Conservation (phyloP, 2,113 vertebrate species). For the Datnioides undecimradiatus region DNA sequence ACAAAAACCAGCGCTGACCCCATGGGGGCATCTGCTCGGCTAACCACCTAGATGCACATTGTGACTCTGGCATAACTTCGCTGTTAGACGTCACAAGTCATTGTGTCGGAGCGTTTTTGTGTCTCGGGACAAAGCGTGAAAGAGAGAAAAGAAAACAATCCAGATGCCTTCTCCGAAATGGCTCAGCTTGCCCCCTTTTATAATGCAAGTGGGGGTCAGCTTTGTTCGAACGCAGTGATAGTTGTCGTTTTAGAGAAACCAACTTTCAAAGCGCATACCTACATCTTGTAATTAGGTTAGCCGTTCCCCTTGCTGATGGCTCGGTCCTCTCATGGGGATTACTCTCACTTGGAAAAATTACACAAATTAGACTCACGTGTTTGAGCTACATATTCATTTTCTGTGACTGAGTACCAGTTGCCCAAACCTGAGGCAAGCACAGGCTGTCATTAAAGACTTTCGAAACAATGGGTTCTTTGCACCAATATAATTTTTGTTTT, state of each 20-base stretch:
- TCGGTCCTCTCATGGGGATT: slow-evolving; percentile 21
- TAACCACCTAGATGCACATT: slow-evolving; percentile 72
- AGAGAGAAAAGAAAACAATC: slow-evolving; percentile 76
- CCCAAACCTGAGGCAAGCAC: neutral
- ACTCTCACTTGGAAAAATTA: slow-evolving; percentile 18
- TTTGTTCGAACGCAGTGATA: slow-evolving; percentile 32
- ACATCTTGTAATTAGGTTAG: slow-evolving; percentile 70
- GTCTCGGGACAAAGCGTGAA: slow-evolving; percentile 73
- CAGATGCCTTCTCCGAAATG: slow-evolving; percentile 62
- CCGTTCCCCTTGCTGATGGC: slow-evolving; percentile 3
- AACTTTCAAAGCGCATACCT: slow-evolving; percentile 66
- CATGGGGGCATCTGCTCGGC: slow-evolving; percentile 45
- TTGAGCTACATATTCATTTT: slow-evolving; percentile 20
- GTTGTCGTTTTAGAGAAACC: slow-evolving; percentile 53
- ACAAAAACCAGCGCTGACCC: slow-evolving; percentile 73
- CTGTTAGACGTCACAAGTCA: slow-evolving; percentile 71
- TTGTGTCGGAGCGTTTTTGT: slow-evolving; percentile 77
- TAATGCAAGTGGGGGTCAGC: slow-evolving; percentile 72
- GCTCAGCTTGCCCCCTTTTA: slow-evolving; percentile 57
- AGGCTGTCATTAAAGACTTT: slow-evolving; percentile 40
- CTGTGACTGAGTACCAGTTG: slow-evolving; percentile 22
- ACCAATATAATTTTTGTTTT: slow-evolving; percentile 21
- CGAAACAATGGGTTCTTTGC: slow-evolving; percentile 36
- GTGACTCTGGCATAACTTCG: slow-evolving; percentile 73
- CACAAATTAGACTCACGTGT: slow-evolving; percentile 26